Percentiles rank a stretch among this genome's conserved stretches.
These are phyloP conservation scores for Petrophora chlorosata DNA, from an alignment of 2,888 invertebrate species.

Conservation along the genomic window DNA sequence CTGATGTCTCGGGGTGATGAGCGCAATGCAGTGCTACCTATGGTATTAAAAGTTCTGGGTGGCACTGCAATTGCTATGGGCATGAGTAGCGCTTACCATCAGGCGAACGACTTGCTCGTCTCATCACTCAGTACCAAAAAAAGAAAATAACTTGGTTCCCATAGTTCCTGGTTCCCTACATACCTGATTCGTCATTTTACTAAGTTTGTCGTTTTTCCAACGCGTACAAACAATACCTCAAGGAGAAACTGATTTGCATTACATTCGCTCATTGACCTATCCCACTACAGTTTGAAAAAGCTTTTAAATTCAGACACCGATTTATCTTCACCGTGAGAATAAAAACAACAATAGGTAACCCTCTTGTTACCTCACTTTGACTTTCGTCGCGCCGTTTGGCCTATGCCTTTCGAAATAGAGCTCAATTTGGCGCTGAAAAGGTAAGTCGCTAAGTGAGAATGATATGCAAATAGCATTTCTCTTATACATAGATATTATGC, in stretches of 20 bases:
- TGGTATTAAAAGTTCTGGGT: too few species aligned
- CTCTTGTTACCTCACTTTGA: conserved; percentile 34
- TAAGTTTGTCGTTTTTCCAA: too few species aligned
- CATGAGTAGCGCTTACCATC: too few species aligned
- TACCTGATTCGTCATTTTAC: too few species aligned
- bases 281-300: conserved; percentile 7
- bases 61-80: too few species aligned
- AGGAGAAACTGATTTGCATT: neutral
- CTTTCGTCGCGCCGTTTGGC: conserved; percentile 1
- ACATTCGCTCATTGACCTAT: conserved; percentile 1
- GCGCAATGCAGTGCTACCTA: too few species aligned
- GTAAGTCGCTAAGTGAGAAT: conserved; percentile 38
- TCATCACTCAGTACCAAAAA: too few species aligned
- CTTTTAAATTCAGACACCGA: conserved; percentile 15
- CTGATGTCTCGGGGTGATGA: too few species aligned
- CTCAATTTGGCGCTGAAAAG: neutral
- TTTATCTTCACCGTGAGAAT: conserved; percentile 44
- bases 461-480: conserved; percentile 49
- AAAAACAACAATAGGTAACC: conserved; percentile 41
- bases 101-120: too few species aligned
- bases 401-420: conserved; percentile 1
- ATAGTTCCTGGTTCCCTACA: too few species aligned
- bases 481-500: conserved; percentile 39
- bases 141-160: too few species aligned
- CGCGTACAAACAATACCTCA: too few species aligned